These are phyloP conservation scores for Drosophila lutescens DNA, from an alignment of 2,888 invertebrate genomes.

Conservation along the genomic window DNA sequence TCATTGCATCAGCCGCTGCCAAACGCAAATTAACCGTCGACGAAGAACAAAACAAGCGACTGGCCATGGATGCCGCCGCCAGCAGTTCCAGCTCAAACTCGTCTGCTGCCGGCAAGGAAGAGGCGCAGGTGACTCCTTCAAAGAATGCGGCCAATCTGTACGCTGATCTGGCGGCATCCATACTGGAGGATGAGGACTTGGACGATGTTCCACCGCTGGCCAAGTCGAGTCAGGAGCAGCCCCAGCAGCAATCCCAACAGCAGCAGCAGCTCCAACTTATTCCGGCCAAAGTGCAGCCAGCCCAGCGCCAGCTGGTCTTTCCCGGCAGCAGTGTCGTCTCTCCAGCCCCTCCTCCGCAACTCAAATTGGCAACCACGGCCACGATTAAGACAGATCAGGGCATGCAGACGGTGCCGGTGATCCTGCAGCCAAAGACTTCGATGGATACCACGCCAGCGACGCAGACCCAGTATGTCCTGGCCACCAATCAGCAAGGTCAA, in stretches of 20 bases:
- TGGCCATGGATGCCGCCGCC: conserved; percentile 84
- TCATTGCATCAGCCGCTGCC: conserved; percentile 35
- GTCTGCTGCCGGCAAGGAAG: conserved; percentile 53
- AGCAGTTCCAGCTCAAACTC: conserved; percentile 4
- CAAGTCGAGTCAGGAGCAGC: conserved; percentile 58
- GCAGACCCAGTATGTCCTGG: conserved; percentile 84
- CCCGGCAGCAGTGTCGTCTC: conserved; percentile 52
- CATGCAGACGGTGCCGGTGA: conserved; percentile 83
- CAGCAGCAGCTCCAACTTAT: conserved; percentile 82
- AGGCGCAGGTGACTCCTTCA: conserved; percentile 85
- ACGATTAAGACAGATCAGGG: conserved; percentile 84
- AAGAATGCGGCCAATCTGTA: conserved; percentile 94
- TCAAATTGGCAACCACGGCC: conserved; percentile 82
- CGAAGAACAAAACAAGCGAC: conserved; percentile 83
- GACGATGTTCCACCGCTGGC: conserved; percentile 80
- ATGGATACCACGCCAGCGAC: conserved; percentile 82
- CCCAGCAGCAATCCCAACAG: conserved; percentile 52
- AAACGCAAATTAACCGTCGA: conserved; percentile 72
- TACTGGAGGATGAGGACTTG: conserved; percentile 91
- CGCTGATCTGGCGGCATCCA: conserved; percentile 93
- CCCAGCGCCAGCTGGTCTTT: conserved; percentile 83
- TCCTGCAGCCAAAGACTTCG: conserved; percentile 78
- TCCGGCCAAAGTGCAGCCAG: conserved; percentile 66
- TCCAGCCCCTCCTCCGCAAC: conserved; percentile 47
- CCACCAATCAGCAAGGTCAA: conserved; percentile 86